A percentile compares a stretch with the other conserved stretches of the same genome.
These are phyloP conservation scores for Grammomys dolichurus DNA, from an alignment of 2,113 vertebrate genomes.

Conservation along the genomic window DNA sequence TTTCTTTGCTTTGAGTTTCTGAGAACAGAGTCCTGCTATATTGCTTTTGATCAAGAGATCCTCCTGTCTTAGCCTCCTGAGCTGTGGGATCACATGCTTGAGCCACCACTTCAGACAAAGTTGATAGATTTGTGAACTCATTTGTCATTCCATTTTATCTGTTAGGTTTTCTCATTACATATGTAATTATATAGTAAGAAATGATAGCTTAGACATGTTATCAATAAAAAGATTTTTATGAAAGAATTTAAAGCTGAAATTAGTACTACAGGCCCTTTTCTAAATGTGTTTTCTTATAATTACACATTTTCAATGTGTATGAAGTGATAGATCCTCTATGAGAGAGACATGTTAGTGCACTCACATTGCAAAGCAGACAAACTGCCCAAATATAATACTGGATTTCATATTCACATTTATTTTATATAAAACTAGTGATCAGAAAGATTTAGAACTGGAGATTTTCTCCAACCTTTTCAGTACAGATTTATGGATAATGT, in stretches of 20 bases:
- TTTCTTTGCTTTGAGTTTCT: background rate
- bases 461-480: constrained; percentile 37
- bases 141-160: background rate
- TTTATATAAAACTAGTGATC: constrained; percentile 38
- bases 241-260: constrained; percentile 48
- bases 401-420: constrained; percentile 52
- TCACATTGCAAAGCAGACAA: background rate
- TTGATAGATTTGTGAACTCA: constrained; percentile 38
- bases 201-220: constrained; percentile 35
- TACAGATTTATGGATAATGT: constrained; percentile 35
- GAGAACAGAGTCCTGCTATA: background rate
- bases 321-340: constrained; percentile 50
- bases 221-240: constrained; percentile 7
- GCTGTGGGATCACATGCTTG: background rate
- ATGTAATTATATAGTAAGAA: constrained; percentile 27
- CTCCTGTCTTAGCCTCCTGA: background rate
- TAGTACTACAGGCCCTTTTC: background rate
- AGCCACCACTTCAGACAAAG: background rate
- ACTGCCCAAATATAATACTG: background rate
- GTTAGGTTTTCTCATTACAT: constrained; percentile 31
- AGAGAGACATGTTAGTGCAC: constrained; percentile 31
- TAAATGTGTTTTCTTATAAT: constrained; percentile 40
- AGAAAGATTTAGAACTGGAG: constrained; percentile 31
- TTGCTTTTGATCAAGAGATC: background rate
- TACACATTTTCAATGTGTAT: constrained; percentile 19